phyloP scores from a whole-genome alignment of 2,888 invertebrate species.

The Peribatodes rhomboidaria region DNA sequence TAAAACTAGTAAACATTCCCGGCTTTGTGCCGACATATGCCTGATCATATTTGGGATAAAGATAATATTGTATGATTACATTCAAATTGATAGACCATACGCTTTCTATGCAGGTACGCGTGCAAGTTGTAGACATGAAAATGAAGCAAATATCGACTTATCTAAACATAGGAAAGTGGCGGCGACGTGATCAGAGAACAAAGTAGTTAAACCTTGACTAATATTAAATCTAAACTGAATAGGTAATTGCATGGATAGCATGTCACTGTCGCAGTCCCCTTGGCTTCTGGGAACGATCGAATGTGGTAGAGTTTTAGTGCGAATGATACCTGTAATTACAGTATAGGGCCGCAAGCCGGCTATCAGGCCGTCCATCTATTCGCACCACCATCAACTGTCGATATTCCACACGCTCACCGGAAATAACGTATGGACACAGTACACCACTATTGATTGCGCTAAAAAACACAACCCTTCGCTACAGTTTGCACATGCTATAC shows the following conservation, averaged over 20 bases:
- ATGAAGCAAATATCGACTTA: not conserved
- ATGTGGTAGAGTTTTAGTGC: conserved; percentile 76
- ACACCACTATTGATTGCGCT: conserved; percentile 76
- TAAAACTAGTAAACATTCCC: conserved; percentile 68
- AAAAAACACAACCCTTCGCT: conserved; percentile 53
- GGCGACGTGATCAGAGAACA: not conserved
- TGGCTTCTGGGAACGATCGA: conserved; percentile 53
- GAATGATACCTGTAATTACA: conserved; percentile 83
- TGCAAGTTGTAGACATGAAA: conserved; percentile 3
- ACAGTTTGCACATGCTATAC: conserved; percentile 44
- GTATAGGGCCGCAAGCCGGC: conserved; percentile 51
- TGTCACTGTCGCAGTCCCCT: conserved; percentile 41
- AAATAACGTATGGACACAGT: conserved; percentile 70
- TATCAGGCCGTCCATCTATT: conserved; percentile 78
- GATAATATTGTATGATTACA: conserved; percentile 38
- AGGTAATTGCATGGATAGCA: conserved; percentile 40
- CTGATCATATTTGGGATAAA: conserved; percentile 49
- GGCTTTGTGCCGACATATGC: conserved; percentile 66
- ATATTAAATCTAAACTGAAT: conserved; percentile 24
- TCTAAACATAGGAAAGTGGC: not conserved
- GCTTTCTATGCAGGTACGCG: conserved; percentile 9
- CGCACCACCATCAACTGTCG: conserved; percentile 59
- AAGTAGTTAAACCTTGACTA: conserved; percentile 6
- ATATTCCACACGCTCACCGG: conserved; percentile 69
- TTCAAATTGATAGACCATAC: conserved; percentile 29